Base-by-base conservation (phyloP, 2,113 vertebrate species). In the Grammomys dolichurus region DNA sequence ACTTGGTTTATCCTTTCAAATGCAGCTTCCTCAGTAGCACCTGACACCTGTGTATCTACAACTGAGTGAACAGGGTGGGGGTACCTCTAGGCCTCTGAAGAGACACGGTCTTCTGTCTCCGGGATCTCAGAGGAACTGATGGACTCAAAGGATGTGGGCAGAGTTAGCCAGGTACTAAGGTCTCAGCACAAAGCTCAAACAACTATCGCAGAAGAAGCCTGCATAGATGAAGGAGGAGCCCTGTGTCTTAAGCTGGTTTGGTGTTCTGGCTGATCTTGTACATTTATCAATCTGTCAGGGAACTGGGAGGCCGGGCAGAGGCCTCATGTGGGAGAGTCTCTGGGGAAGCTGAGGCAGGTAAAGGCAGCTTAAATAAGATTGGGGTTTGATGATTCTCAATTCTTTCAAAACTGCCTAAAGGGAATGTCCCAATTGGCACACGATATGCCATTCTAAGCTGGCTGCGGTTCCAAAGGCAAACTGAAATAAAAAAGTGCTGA, bases 381-480 rank as follows among this genome's bases (percentile, higher is more conserved):
- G 16, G 24, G 9, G 22, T 1, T 40, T 92, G 89, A 67, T 5
- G n/a, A 75, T 40, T 51, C 43, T 84, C 54, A 48, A 11, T 63
- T 77, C 48, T 58, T 73, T 17, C 33, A n/a, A 85, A 91, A 58
- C 70, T 75, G 48, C 73, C 48, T 77, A 51, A 87, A 28, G 60
- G 58, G n/a, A 84, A 54, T 78, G 56, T 89, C 56, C 63, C 76
- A 70, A 78, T 69, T 63, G 87, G 65, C 69, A 85, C 56, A 84
- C 43, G 73, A 70, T 56, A n/a, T 7, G 17, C 46, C 31, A 11
- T 51, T 91, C 81, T 91, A 65, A 28, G 36, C 17, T 81, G 87
- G 43, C 56, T 82, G 82, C 33, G 24, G 17, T 94, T 84, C 43
- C 13, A 73, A 81, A 95, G 63, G 60, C 82, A 88, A 90, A 92